Conservation (phyloP, 2,113 vertebrate genomes). For the Symphodus melops region DNA sequence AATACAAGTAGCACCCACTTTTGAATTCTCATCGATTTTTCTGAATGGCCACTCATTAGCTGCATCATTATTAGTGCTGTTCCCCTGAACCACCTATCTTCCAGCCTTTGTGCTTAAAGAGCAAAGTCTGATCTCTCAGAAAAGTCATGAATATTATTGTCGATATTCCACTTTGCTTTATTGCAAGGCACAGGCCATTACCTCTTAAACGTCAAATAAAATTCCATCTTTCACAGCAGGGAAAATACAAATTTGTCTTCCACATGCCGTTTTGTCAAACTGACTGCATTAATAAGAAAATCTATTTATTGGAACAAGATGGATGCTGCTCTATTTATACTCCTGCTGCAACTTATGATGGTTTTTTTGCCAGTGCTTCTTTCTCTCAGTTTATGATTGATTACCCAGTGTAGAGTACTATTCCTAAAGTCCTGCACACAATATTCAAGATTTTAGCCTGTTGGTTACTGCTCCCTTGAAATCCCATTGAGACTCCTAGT, state of each 20-base stretch:
- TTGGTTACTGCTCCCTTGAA: constrained; percentile 8
- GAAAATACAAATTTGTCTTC: constrained; percentile 56
- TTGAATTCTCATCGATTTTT: constrained; percentile 47
- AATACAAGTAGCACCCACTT: constrained; percentile 39
- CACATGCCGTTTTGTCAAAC: constrained; percentile 46
- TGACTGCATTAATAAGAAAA: constrained; percentile 55
- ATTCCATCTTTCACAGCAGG: constrained; percentile 35
- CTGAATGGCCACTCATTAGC: constrained; percentile 54
- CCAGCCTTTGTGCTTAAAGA: constrained; percentile 56
- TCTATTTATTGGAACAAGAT: constrained; percentile 65
- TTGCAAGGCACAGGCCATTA: constrained; percentile 39
- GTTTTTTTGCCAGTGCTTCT: constrained; percentile 26
- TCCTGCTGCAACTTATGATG: constrained; percentile 43
- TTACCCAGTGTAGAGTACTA: constrained; percentile 36
- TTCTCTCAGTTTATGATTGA: constrained; percentile 52
- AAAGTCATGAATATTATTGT: constrained; percentile 67
- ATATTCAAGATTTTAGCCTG: constrained; percentile 20
- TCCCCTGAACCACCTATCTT: constrained; percentile 53
- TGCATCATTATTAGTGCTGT: constrained; percentile 46
- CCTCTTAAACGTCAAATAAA: constrained; percentile 42
- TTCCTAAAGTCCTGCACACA: constrained; percentile 25
- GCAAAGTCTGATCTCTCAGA: constrained; percentile 44
- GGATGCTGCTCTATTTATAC: constrained; percentile 58
- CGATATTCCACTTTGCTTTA: constrained; percentile 50
- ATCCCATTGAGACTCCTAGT: constrained; percentile 13